These are phyloP conservation scores for Danionella cerebrum DNA, from an alignment of 2,113 vertebrate genomes.

Conservation along the genomic window DNA sequence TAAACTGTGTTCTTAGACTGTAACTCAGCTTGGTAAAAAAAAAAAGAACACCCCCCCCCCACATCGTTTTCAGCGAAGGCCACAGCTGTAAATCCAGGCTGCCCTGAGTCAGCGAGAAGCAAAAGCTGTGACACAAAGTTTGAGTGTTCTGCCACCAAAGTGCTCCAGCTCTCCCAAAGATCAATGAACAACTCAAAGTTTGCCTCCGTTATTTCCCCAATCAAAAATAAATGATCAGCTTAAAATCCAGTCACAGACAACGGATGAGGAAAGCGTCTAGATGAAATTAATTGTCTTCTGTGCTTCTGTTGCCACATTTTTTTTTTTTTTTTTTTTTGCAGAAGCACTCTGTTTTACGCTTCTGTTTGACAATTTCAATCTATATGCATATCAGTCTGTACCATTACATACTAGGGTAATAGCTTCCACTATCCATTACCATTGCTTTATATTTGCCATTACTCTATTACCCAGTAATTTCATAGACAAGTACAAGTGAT, in stretches of 20 bases:
- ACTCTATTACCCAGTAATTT: no score
- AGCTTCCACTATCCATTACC: no score
- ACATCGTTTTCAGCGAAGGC: conserved; percentile 36
- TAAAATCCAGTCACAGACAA: conserved; percentile 43
- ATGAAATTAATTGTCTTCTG: background rate
- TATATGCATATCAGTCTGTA: no score
- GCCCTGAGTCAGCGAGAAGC: conserved; percentile 56
- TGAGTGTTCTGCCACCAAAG: conserved; percentile 34
- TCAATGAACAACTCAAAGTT: conserved; percentile 40
- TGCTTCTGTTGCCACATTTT: background rate
- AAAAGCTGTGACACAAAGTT: conserved; percentile 50
- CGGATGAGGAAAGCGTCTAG: background rate
- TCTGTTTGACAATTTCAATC: no score
- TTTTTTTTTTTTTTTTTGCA: no score
- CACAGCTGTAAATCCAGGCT: conserved; percentile 50
- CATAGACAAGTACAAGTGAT: no score
- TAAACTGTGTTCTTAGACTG: conserved; percentile 32
- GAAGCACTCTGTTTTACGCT: no score
- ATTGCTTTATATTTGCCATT: no score
- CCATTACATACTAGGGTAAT: no score
- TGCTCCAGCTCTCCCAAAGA: conserved; percentile 33
- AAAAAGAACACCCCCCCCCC: conserved; percentile 4
- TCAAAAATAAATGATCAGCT: conserved; percentile 43
- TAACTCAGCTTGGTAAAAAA: conserved; percentile 35
- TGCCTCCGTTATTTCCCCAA: conserved; percentile 42